Base-by-base conservation (phyloP, 1,140 invertebrate genomes). In the Microplitis demolitor region DNA sequence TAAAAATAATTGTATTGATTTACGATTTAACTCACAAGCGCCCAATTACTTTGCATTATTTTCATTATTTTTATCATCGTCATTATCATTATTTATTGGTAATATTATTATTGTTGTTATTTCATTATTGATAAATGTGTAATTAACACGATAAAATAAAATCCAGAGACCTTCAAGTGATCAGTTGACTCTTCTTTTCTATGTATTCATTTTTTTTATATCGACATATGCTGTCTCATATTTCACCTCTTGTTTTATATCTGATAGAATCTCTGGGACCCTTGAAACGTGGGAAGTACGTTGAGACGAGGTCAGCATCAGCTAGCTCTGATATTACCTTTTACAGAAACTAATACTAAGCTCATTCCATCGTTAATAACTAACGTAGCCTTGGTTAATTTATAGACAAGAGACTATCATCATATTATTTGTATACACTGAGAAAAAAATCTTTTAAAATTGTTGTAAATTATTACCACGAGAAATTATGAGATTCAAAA, bases 321-420 rank as follows among this genome's bases (percentile, higher is more conserved):
- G 24, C 69, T 33, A 35, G 61, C 60, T 75, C 53, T 68, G 66
- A 71, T 75, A 75, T 72, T 72, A 54, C 74, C 74, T 72, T 75
- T 75, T 75, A 72, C 61, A 75, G 74, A 71, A 72, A 75, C 69
- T 68, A 62, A 24, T 24, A 24, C 74, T 75, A 75, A 75, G 70
- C 74, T 75, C 74, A 69, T 75, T 72, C 70, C 74, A 75, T 75
- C 61, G 66, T 69, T 72, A 75, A 75, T 75, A 75, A 75, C 69
- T 75, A 68, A 72, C 69, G 53, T 53, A 74, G 74, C 66, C 67
- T 68, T 56, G 66, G 67, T 34, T 66, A 50, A 58, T 50, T 31
- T n/a, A 13, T 24, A 24, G 24, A 24, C 24, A 24, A 24, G 24
- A 24, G 24, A 24, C 24, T 24, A 24, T 24, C 24, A 24, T 24